These are phyloP conservation scores for Cataglyphis cursor DNA, from an alignment of 2,888 invertebrate genomes.

Conservation along the genomic window DNA sequence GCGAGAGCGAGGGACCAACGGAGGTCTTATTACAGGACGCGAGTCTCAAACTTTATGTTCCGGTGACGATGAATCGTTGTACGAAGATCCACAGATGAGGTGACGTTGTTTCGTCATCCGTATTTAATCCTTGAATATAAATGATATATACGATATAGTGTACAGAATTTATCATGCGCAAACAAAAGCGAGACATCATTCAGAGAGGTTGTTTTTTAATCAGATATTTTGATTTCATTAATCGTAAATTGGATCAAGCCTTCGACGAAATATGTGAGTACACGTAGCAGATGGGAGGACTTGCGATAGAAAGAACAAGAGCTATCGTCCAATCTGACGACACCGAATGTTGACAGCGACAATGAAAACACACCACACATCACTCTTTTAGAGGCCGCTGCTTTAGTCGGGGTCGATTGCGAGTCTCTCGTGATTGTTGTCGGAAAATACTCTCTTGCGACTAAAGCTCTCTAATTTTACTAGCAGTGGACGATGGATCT, in stretches of 20 bases:
- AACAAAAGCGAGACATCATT: background rate
- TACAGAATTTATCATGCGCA: conserved; percentile 1
- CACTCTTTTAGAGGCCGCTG: conserved; percentile 71
- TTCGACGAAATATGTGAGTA: conserved; percentile 74
- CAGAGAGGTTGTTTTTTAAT: background rate
- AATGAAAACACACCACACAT: conserved; percentile 79
- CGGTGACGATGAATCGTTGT: background rate
- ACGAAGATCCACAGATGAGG: conserved; percentile 5
- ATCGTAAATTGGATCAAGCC: conserved; percentile 62
- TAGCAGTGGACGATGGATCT: conserved; percentile 9
- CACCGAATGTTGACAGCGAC: conserved; percentile 76
- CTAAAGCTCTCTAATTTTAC: conserved; percentile 17
- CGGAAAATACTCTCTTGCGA: conserved; percentile 47
- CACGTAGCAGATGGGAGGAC: conserved; percentile 72
- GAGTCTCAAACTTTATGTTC: background rate
- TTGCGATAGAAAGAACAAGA: conserved; percentile 76
- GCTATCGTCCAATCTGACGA: conserved; percentile 54
- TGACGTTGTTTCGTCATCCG: background rate
- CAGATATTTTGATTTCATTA: conserved; percentile 23
- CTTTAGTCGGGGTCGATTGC: conserved; percentile 65
- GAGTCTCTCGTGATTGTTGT: conserved; percentile 64
- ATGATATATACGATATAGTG: background rate
- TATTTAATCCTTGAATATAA: background rate
- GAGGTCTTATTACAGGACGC: background rate
- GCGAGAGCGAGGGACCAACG: conserved; percentile 62